Evolutionary conservation across 1,140 invertebrate genomes (phyloP).

Genomic region (Amyelois transitella): DNA sequence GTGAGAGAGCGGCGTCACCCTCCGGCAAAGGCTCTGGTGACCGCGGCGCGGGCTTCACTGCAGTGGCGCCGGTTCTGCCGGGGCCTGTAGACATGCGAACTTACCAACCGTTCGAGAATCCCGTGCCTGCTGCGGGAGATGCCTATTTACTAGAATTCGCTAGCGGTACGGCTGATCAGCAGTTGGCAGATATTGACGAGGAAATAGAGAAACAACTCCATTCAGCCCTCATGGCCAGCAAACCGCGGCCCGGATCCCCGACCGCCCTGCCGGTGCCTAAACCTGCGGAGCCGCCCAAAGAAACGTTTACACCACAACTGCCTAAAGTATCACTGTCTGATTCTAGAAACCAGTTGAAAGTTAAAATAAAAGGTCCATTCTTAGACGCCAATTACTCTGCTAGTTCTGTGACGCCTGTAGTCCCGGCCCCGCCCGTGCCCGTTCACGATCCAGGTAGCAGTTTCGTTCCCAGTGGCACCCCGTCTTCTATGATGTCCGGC

Average conservation of each 20-base stretch:
- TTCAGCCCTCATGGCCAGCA: constrained; percentile 76
- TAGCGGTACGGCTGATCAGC: constrained; percentile 78
- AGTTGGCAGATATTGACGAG: constrained; percentile 82
- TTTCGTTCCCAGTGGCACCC: constrained; percentile 37
- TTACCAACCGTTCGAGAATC: constrained; percentile 77
- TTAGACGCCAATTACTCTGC: constrained; percentile 84
- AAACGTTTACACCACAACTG: constrained; percentile 70
- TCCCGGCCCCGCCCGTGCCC: constrained; percentile 75
- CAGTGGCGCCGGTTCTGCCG: constrained; percentile 82
- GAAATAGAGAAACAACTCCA: constrained; percentile 87
- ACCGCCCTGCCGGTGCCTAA: constrained; percentile 40
- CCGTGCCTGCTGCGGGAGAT: constrained; percentile 35
- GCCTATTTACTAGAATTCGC: constrained; percentile 78
- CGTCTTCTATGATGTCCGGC: constrained; percentile 66
- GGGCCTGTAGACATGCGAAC: constrained; percentile 92
- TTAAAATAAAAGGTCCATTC: constrained; percentile 93
- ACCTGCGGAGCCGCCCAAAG: constrained; percentile 64
- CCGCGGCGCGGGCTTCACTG: constrained; percentile 66
- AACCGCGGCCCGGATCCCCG: constrained; percentile 32
- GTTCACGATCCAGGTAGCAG: constrained; percentile 66
- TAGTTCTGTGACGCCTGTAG: constrained; percentile 63
- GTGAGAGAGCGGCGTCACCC: constrained; percentile 37
- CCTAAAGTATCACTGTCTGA: constrained; percentile 82
- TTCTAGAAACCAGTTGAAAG: constrained; percentile 88
- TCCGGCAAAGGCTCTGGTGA: constrained; percentile 30